Evolutionary conservation across 2,113 vertebrate genomes (phyloP).

Genomic region (Sylvilagus bachmani): DNA sequence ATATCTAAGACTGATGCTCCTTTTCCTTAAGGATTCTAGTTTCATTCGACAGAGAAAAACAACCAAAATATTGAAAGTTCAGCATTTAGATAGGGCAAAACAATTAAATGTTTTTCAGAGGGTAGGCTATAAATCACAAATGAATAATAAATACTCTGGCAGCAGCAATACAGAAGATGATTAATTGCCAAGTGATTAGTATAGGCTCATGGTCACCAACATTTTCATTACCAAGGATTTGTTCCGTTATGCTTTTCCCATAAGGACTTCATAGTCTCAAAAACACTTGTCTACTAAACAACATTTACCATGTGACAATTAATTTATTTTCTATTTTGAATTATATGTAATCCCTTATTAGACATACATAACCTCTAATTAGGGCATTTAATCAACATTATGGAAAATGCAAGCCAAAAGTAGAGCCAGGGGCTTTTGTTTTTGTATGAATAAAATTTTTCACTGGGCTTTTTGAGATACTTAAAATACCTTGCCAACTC

Average conservation of each 20-base stretch:
- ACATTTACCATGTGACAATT: constrained; percentile 20
- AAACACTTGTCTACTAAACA: constrained; percentile 39
- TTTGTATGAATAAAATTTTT: constrained; percentile 38
- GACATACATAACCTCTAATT: constrained; percentile 3
- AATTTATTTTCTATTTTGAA: constrained; percentile 44
- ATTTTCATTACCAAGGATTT: not conserved
- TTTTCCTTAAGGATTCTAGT: constrained; percentile 30
- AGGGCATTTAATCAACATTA: constrained; percentile 38
- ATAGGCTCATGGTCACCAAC: not conserved
- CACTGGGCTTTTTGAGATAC: constrained; percentile 16
- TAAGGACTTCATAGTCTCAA: not conserved
- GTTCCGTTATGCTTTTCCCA: constrained; percentile 50
- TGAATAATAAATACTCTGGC: constrained; percentile 6
- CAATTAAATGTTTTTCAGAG: constrained; percentile 48
- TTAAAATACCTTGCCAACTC: constrained; percentile 15
- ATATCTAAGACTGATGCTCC: not conserved
- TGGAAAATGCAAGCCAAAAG: constrained; percentile 32
- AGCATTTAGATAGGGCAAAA: constrained; percentile 31
- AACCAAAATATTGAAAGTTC: not conserved
- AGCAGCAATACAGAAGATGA: not conserved
- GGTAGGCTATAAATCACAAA: not conserved
- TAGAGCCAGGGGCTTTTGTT: not conserved
- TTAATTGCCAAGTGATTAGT: not conserved
- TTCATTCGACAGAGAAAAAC: not conserved
- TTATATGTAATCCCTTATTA: not conserved